phyloP scores from a whole-genome alignment of 1,140 invertebrate genomes.

The Temnothorax nylanderi region DNA sequence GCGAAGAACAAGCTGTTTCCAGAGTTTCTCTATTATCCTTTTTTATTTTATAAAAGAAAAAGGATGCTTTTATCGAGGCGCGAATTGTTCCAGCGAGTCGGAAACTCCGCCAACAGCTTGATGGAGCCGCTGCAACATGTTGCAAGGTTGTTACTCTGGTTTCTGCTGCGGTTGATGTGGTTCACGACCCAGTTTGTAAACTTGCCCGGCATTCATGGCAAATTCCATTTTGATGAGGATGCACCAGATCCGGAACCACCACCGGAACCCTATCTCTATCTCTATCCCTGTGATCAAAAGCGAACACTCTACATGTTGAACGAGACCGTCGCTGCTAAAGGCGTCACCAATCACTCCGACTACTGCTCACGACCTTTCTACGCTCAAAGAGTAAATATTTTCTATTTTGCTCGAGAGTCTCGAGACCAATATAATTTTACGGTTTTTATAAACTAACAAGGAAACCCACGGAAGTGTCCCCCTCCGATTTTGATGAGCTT shows the following conservation, averaged over 20 bases:
- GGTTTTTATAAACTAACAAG: background rate
- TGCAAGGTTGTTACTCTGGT: constrained; percentile 77
- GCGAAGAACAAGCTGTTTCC: background rate
- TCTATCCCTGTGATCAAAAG: constrained; percentile 88
- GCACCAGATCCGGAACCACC: constrained; percentile 80
- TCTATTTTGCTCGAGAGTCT: background rate
- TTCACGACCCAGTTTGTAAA: constrained; percentile 77
- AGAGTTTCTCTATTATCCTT: background rate
- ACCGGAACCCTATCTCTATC: constrained; percentile 78
- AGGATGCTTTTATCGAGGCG: background rate
- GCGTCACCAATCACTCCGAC: constrained; percentile 73
- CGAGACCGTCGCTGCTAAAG: constrained; percentile 83
- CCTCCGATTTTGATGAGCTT: no score
- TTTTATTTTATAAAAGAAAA: background rate
- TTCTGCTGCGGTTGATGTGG: constrained; percentile 76
- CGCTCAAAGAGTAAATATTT: constrained; percentile 78
- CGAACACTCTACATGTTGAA: constrained; percentile 89
- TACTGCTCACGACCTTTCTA: constrained; percentile 81
- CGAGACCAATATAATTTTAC: background rate
- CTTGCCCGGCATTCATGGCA: constrained; percentile 76
- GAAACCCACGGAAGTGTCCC: no score
- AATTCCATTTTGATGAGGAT: constrained; percentile 79
- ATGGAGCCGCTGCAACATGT: constrained; percentile 77
- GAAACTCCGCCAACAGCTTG: constrained; percentile 73
- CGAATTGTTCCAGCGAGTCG: constrained; percentile 68